These are phyloP conservation scores for Sesia apiformis DNA, from an alignment of 2,888 invertebrate species.

Conservation along the genomic window DNA sequence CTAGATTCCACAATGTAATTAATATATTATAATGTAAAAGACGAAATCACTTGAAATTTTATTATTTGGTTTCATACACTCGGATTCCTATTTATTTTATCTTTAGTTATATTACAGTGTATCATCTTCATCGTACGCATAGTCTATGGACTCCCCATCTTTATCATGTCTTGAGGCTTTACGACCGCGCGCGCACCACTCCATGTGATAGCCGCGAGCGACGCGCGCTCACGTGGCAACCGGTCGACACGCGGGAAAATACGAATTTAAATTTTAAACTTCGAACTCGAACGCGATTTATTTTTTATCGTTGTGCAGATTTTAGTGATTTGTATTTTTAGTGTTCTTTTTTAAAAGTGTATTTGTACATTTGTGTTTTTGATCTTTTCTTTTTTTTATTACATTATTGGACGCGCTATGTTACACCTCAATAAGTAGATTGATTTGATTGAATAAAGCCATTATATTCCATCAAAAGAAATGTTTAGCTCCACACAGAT, in stretches of 20 bases:
- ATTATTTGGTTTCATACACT: no score
- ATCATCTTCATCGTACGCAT: constrained; percentile 25
- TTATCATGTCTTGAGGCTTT: constrained; percentile 47
- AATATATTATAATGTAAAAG: no score
- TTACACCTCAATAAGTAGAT: no score
- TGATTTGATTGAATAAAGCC: no score
- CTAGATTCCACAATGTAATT: no score
- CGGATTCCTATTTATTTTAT: no score
- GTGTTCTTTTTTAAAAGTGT: no score
- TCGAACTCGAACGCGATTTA: constrained; percentile 1
- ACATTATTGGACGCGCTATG: no score
- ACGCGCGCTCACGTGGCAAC: constrained; percentile 47
- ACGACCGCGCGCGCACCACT: constrained; percentile 41
- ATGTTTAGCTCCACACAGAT: neutral
- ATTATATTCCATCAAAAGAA: neutral
- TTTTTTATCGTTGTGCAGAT: neutral
- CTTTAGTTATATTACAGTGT: constrained; percentile 2
- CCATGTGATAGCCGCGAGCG: constrained; percentile 72
- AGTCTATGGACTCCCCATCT: constrained; percentile 13
- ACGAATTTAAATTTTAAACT: constrained; percentile 25
- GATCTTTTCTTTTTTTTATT: no score
- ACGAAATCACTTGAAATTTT: no score
- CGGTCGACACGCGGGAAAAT: constrained; percentile 34
- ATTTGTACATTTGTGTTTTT: no score
- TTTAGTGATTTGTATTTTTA: no score